Evolutionary conservation across 2,797 vertebrate species (phyloP).

Genomic region (Alcedo atthis): DNA sequence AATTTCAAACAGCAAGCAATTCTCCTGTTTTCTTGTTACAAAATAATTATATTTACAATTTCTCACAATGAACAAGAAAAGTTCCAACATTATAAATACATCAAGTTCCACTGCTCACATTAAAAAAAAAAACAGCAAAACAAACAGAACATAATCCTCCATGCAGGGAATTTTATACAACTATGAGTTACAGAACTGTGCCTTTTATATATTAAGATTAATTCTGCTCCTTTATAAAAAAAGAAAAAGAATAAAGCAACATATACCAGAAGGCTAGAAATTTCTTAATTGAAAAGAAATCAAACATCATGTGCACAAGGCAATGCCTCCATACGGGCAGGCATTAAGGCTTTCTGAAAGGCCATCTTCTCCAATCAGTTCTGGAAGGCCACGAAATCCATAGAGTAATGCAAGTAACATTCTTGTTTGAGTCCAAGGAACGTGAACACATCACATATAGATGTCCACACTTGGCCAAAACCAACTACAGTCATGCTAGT

Average conservation of each 20-base stretch:
- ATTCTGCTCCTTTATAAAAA: background rate
- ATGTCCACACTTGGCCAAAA: background rate
- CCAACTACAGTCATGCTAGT: background rate
- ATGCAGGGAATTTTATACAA: background rate
- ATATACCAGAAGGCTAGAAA: background rate
- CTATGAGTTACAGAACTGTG: background rate
- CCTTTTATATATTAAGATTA: background rate
- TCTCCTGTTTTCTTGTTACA: background rate
- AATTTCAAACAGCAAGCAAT: background rate
- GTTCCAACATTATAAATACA: background rate
- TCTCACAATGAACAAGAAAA: background rate
- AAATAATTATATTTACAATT: constrained; percentile 14
- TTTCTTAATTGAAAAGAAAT: background rate
- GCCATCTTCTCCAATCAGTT: background rate
- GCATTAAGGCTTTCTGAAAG: background rate
- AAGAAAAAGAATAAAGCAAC: background rate
- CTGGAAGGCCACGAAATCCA: background rate
- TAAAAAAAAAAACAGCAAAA: background rate
- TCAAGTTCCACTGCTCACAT: background rate
- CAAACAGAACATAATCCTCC: background rate
- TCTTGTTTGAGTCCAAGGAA: background rate
- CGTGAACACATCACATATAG: background rate
- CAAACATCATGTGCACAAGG: background rate
- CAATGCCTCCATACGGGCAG: background rate
- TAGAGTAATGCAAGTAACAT: background rate